These are phyloP conservation scores for Glomeris marginata DNA, from an alignment of 2,888 invertebrate genomes.

Conservation along the genomic window DNA sequence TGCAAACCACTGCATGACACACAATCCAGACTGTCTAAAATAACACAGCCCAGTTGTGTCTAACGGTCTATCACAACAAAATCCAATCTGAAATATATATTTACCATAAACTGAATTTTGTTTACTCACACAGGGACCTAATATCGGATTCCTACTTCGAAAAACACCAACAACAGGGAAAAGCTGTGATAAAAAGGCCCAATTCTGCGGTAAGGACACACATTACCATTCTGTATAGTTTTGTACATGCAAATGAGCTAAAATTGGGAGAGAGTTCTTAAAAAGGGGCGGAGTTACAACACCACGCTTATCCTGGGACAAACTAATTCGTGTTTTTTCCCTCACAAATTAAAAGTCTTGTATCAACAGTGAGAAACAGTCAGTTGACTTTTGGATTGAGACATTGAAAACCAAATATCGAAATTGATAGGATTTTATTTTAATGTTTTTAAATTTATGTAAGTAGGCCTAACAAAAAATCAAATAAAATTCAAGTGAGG, in stretches of 20 bases:
- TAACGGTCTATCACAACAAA: not conserved
- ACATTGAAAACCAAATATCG: too few relatives aligned
- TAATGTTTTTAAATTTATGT: constrained; percentile 1
- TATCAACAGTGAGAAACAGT: too few relatives aligned
- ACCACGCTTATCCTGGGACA: too few relatives aligned
- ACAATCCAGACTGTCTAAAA: not conserved
- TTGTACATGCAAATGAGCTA: too few relatives aligned
- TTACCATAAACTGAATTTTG: not conserved
- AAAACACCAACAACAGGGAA: constrained; percentile 42
- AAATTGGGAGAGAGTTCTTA: too few relatives aligned
- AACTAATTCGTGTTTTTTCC: too few relatives aligned
- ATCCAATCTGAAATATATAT: not conserved
- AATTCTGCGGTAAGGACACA: constrained; percentile 36
- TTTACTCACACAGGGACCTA: constrained; percentile 36
- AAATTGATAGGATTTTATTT: too few relatives aligned
- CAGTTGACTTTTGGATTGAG: too few relatives aligned
- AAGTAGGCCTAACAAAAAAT: not conserved
- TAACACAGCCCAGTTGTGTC: not conserved
- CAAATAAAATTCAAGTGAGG: constrained; percentile 1
- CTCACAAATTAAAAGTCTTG: too few relatives aligned
- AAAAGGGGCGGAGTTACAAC: too few relatives aligned
- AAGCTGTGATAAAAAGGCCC: constrained; percentile 40
- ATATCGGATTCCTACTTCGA: constrained; percentile 51
- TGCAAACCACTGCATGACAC: not conserved
- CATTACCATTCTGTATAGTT: not conserved